Percentiles rank a stretch among this genome's conserved stretches.
Evolutionary conservation across 2,797 vertebrate genomes (phyloP).

Genomic region (Phrynocephalus guinanensis): DNA sequence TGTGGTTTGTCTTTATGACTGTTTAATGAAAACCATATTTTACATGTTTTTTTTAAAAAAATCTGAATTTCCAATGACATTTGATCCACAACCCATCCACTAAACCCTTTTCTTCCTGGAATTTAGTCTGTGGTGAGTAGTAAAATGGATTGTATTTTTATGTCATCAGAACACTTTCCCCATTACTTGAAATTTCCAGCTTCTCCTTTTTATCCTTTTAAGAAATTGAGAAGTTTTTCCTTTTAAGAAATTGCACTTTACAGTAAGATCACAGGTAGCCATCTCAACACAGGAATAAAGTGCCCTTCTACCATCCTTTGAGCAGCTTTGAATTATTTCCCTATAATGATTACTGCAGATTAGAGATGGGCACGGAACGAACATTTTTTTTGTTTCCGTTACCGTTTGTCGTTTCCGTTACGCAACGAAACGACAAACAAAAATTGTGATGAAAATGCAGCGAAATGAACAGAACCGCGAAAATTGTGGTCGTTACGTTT

Average conservation of each 20-base stretch:
- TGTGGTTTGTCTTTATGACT: constrained; percentile 6
- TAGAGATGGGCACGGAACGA: constrained; percentile 31
- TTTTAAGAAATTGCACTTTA: constrained; percentile 48
- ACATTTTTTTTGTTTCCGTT: no score
- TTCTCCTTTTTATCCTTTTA: constrained; percentile 35
- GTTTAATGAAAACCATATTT: constrained; percentile 47
- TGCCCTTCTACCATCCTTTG: constrained; percentile 55
- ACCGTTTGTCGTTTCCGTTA: no score
- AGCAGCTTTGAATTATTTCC: constrained; percentile 67
- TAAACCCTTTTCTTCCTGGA: constrained; percentile 31
- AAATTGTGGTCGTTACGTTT: no score
- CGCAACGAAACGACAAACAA: no score
- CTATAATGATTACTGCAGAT: constrained; percentile 73
- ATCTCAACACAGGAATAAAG: constrained; percentile 62
- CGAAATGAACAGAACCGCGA: no score
- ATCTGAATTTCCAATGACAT: constrained; percentile 8
- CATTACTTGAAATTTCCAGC: constrained; percentile 43
- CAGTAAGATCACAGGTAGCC: constrained; percentile 48
- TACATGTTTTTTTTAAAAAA: not conserved
- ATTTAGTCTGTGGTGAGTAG: constrained; percentile 23
- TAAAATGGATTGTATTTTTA: constrained; percentile 43
- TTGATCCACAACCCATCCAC: not conserved
- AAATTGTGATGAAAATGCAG: no score
- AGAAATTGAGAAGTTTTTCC: constrained; percentile 39
- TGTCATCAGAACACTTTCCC: constrained; percentile 14